Percentiles rank a stretch among this genome's conserved stretches.
phyloP scores from a whole-genome alignment of 2,797 vertebrate genomes.

The Heliangelus exortis region DNA sequence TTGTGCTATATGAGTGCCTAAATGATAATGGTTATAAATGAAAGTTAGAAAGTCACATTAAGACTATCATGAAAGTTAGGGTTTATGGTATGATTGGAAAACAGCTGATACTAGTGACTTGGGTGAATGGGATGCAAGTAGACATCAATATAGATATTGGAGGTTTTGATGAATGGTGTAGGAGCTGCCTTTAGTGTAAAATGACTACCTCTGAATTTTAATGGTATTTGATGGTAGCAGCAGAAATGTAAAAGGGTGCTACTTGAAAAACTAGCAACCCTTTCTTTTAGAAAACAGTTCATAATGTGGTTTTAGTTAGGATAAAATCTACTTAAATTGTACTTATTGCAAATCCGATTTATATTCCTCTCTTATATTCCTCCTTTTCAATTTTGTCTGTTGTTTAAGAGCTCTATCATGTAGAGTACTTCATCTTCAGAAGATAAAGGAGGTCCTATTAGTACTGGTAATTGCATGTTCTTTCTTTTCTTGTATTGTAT shows the following conservation, averaged over 20 bases:
- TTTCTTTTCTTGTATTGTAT: background rate
- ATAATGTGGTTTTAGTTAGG: background rate
- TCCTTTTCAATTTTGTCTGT: constrained; percentile 2
- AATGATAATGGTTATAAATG: background rate
- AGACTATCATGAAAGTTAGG: background rate
- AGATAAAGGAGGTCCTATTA: background rate
- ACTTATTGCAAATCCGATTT: background rate
- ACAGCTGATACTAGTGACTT: background rate
- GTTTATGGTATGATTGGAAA: background rate
- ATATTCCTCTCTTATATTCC: constrained; percentile 11
- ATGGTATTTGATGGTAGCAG: background rate
- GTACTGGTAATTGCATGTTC: constrained; percentile 14
- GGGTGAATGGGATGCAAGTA: background rate
- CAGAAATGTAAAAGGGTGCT: background rate
- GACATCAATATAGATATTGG: background rate
- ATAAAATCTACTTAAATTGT: background rate
- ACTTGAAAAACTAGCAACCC: background rate
- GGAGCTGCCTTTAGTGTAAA: background rate
- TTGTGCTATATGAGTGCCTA: background rate
- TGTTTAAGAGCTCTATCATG: constrained; percentile 14
- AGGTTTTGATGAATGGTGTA: background rate
- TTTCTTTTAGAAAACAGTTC: background rate
- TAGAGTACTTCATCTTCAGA: constrained; percentile 4
- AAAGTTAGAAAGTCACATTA: background rate
- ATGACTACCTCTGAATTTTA: background rate